Percentiles rank a stretch among this genome's conserved stretches.
phyloP scores from a whole-genome alignment of 2,797 vertebrate genomes.

The Lophius americanus region DNA sequence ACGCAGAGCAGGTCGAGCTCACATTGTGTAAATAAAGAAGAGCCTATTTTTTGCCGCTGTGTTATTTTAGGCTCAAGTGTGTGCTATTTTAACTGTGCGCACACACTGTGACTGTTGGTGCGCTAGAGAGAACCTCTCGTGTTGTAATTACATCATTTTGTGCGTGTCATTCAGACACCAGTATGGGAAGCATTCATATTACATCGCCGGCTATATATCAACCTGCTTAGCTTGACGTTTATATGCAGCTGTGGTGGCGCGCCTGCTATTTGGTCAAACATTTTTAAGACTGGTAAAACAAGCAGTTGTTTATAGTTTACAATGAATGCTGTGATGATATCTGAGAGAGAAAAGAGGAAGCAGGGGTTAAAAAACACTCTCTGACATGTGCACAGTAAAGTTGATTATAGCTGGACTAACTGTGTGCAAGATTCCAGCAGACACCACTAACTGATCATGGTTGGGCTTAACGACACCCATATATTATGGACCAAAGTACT shows the following conservation, averaged over 20 bases:
- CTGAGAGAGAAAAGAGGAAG: slow-evolving; percentile 31
- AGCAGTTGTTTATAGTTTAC: slow-evolving; percentile 60
- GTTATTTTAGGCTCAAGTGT: slow-evolving; percentile 52
- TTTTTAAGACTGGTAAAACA: slow-evolving; percentile 80
- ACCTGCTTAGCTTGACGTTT: slow-evolving; percentile 81
- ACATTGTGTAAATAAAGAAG: slow-evolving; percentile 58
- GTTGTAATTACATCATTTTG: slow-evolving; percentile 77
- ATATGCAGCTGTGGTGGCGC: slow-evolving; percentile 68
- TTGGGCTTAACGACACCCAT: slow-evolving; percentile 18
- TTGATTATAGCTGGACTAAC: slow-evolving; percentile 25
- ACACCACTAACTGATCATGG: slow-evolving; percentile 39
- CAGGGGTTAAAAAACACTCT: slow-evolving; percentile 33
- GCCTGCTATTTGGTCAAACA: slow-evolving; percentile 77
- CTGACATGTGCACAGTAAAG: slow-evolving; percentile 45
- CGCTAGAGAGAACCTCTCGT: slow-evolving; percentile 65
- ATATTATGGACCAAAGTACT: slow-evolving; percentile 21
- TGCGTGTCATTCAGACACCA: slow-evolving; percentile 76
- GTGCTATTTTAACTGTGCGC: slow-evolving; percentile 63
- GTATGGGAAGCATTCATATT: slow-evolving; percentile 76
- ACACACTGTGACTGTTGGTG: slow-evolving; percentile 51
- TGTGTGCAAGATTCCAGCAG: slow-evolving; percentile 36
- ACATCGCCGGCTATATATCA: slow-evolving; percentile 76
- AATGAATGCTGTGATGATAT: slow-evolving; percentile 51
- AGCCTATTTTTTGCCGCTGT: slow-evolving; percentile 55
- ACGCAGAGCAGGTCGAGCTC: slow-evolving; percentile 46